A percentile compares a stretch with the other conserved stretches of the same genome.
phyloP scores from a whole-genome alignment of 2,797 vertebrate genomes.

The Myotis planiceps region DNA sequence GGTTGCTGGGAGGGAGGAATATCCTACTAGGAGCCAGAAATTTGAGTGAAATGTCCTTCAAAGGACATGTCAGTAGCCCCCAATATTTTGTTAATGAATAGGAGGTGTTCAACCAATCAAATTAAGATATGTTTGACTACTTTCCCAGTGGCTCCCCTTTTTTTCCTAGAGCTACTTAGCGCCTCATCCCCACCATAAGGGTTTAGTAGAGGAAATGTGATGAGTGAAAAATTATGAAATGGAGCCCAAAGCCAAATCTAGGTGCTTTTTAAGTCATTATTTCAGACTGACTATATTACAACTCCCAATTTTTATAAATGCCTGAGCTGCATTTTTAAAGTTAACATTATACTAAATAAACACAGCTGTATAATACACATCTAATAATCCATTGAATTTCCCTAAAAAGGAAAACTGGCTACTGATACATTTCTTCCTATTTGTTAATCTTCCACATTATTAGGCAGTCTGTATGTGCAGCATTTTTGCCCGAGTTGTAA shows the following conservation, averaged over 20 bases:
- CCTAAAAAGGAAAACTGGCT: neutral
- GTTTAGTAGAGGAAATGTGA: neutral
- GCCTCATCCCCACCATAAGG: neutral
- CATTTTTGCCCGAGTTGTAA: slow-evolving; percentile 41
- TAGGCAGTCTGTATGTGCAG: neutral
- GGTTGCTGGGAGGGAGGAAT: neutral
- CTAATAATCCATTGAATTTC: neutral
- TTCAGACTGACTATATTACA: neutral
- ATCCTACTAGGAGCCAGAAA: neutral
- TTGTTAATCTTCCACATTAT: slow-evolving; percentile 28
- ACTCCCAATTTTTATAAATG: neutral
- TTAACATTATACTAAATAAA: slow-evolving; percentile 23
- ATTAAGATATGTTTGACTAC: neutral
- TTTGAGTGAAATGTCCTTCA: neutral
- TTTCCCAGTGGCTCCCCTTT: neutral
- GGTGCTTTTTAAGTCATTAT: neutral
- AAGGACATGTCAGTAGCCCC: neutral
- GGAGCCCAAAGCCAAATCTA: neutral
- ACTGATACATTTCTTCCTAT: neutral
- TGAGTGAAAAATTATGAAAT: slow-evolving; percentile 1
- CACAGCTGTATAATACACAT: neutral
- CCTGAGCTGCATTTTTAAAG: neutral
- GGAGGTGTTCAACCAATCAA: neutral
- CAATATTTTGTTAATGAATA: neutral
- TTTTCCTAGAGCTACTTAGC: neutral